Evolutionary conservation across 2,797 vertebrate species (phyloP), one percentile per base, ranked within the genome.

Genomic region (Sylvia borin): DNA sequence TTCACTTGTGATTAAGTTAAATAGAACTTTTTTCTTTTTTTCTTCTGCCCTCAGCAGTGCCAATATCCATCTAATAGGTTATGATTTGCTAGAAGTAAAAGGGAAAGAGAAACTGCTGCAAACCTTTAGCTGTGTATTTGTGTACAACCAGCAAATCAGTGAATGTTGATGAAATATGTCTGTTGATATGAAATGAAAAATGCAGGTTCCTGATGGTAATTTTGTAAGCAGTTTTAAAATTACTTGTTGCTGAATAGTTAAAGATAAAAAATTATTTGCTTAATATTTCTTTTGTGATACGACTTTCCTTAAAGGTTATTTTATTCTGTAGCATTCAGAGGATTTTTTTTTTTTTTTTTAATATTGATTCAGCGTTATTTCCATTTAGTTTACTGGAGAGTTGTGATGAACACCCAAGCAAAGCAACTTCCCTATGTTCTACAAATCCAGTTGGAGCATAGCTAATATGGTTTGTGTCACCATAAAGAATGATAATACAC

Each of bases 401-500:
- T 97, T 97, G 96, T 96, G 97, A 97, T 97, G 97, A 97, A 98
- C 96, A 96, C 90, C 84, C 96, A 97, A 95, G 97, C 97, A 97
- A 97, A 98, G 97, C 97, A 98, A 97, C 97, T 98, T 98, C 94
- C 93, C 93, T 96, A 97, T 97, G 94, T 97, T 97, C 96, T 98
- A 97, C 97, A 98, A 96, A 98, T 97, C 97, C 97, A 96, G 97
- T 98, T 97, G 98, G 97, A 98, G 98, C 98, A 98, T 98, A 98
- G 98, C 98, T 98, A 98, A 98, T 98, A 98, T 97, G 97, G 97
- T 98, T 98, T 98, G 98, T 98, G 98, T 98, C 98, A 98, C 97
- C 97, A 98, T 98, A 98, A 98, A 98, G 98, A 98, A 98, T 98
- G 98, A 98, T 98, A 98, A 97, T 97, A 98, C 98, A 97, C 98